A percentile compares a stretch with the other conserved stretches of the same genome.
Evolutionary conservation across 2,888 invertebrate species (phyloP).

Genomic region (Hipparchia sbordonii): DNA sequence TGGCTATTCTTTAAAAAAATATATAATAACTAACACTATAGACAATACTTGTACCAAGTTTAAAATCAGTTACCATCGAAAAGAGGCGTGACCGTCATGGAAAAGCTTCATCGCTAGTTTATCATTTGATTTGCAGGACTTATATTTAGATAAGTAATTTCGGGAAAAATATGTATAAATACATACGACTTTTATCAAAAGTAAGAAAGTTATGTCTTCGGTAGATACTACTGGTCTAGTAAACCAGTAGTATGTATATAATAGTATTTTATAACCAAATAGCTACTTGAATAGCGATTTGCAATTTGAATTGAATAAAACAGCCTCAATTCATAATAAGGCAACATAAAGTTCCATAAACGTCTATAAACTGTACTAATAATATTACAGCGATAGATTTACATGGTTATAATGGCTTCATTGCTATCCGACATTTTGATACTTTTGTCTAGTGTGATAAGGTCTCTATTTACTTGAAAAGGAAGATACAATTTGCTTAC

Average conservation of each 20-base stretch:
- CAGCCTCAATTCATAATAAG: slow-evolving; percentile 12
- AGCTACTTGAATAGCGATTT: slow-evolving; percentile 1
- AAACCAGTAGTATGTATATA: neutral
- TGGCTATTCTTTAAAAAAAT: no score
- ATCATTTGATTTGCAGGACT: no score
- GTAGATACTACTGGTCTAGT: neutral
- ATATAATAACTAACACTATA: no score
- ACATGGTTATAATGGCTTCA: slow-evolving; percentile 7
- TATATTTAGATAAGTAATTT: no score
- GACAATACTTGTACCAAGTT: no score
- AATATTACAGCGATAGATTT: slow-evolving; percentile 1
- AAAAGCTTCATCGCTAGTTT: no score
- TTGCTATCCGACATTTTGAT: neutral
- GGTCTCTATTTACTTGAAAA: neutral
- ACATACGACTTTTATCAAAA: no score
- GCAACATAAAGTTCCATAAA: slow-evolving; percentile 10
- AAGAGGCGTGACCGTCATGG: no score
- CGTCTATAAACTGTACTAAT: slow-evolving; percentile 17
- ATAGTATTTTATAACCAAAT: neutral
- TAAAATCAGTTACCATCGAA: no score
- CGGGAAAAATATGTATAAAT: no score
- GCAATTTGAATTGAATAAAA: slow-evolving; percentile 20
- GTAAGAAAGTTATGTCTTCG: no score
- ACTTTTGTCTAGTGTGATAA: neutral
- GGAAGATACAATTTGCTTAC: slow-evolving; percentile 3